A percentile compares a stretch with the other conserved stretches of the same genome.
phyloP scores from a whole-genome alignment of 2,797 vertebrate species.

The Epinephelus awoara region DNA sequence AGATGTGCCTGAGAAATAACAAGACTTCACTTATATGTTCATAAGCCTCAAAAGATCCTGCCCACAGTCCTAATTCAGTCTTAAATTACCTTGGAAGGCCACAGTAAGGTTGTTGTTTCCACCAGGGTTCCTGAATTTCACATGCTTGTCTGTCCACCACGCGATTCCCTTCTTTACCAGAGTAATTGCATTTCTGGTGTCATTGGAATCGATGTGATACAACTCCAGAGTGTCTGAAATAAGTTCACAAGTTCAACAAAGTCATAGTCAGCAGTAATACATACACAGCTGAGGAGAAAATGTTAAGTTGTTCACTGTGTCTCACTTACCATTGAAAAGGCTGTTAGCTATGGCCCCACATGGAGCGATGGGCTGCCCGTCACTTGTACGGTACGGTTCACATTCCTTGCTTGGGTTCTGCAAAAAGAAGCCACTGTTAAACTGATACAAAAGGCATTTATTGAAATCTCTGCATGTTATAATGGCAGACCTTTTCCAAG shows the following conservation, averaged over 20 bases:
- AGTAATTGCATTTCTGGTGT: slow-evolving; percentile 77
- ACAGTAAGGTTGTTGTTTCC: slow-evolving; percentile 86
- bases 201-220: slow-evolving; percentile 85
- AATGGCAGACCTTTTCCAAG: neutral
- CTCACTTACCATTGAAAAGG: slow-evolving; percentile 94
- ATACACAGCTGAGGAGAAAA: neutral
- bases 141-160: slow-evolving; percentile 99
- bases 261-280: neutral
- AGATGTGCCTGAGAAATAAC: slow-evolving; percentile 85
- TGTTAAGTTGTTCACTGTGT: neutral
- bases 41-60: neutral
- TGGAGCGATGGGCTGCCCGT: slow-evolving; percentile 91
- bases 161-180: slow-evolving; percentile 95
- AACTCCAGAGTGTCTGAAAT: slow-evolving; percentile 92
- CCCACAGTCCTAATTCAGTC: neutral
- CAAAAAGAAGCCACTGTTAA: slow-evolving; percentile 28
- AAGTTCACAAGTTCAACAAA: no score
- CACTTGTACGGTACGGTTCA: slow-evolving; percentile 92
- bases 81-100: slow-evolving; percentile 90
- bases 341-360: slow-evolving; percentile 99
- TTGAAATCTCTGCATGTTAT: neutral
- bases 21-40: neutral
- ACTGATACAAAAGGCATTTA: neutral
- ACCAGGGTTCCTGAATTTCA: slow-evolving; percentile 96
- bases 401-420: slow-evolving; percentile 97